Conservation (phyloP, 2,888 invertebrate species). For the Idaea dimidiata region DNA sequence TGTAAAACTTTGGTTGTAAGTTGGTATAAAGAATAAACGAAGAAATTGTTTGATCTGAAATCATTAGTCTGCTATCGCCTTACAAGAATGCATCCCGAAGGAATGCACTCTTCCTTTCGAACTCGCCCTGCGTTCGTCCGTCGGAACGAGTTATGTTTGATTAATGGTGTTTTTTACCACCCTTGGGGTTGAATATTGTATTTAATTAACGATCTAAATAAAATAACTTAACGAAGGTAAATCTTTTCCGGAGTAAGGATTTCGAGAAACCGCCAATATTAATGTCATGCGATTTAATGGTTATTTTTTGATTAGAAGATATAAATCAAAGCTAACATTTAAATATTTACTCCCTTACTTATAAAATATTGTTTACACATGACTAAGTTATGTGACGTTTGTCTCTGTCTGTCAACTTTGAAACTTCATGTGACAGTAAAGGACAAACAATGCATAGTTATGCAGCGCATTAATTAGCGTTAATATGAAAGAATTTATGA, state of each 20-base stretch:
- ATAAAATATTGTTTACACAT: too few species aligned
- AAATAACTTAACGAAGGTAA: slow-evolving; percentile 7
- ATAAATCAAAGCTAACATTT: too few species aligned
- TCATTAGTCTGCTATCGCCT: slow-evolving; percentile 32
- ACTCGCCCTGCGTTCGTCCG: slow-evolving; percentile 28
- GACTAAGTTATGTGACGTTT: too few species aligned
- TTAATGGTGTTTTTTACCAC: slow-evolving; percentile 60
- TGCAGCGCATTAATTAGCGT: too few species aligned
- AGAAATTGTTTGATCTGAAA: neutral
- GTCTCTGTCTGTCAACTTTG: too few species aligned
- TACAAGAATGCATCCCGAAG: slow-evolving; percentile 57
- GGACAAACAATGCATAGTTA: too few species aligned
- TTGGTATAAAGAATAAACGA: too few species aligned
- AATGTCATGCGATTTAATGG: neutral
- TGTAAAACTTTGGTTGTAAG: too few species aligned
- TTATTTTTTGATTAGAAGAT: too few species aligned
- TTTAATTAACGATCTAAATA: slow-evolving; percentile 47
- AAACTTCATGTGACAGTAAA: too few species aligned
- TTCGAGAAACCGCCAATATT: neutral
- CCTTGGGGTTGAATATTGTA: slow-evolving; percentile 46
- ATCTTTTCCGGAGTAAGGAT: neutral
- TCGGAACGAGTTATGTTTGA: slow-evolving; percentile 66
- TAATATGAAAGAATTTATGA: too few species aligned
- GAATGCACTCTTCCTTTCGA: slow-evolving; percentile 67
- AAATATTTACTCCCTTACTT: too few species aligned